Evolutionary conservation across 2,797 vertebrate genomes (phyloP).

Genomic region (Lindbergichthys nudifrons): DNA sequence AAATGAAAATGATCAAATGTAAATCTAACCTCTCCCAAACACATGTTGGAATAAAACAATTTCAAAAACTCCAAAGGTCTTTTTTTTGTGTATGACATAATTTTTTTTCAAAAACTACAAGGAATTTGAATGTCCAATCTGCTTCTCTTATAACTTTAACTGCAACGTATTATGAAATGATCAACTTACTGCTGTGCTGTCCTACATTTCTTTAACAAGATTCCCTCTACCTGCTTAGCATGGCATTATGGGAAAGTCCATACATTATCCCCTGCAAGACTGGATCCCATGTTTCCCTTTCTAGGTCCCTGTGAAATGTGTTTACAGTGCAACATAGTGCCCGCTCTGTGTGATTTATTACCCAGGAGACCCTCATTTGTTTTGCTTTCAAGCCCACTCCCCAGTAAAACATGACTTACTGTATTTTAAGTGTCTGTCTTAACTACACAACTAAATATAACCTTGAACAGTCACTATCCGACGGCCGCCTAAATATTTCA

Average conservation of each 20-base stretch:
- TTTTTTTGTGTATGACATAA: no score
- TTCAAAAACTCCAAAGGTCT: not conserved
- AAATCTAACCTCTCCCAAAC: not conserved
- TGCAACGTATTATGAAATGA: not conserved
- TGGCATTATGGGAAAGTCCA: not conserved
- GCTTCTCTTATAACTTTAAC: not conserved
- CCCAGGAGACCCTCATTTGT: conserved; percentile 76
- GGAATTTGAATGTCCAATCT: no score
- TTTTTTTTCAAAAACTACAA: no score
- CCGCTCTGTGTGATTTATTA: conserved; percentile 77
- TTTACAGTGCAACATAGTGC: conserved; percentile 74
- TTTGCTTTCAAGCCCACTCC: conserved; percentile 74
- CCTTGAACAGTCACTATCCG: conserved; percentile 62
- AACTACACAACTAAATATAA: conserved; percentile 78
- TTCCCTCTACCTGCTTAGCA: not conserved
- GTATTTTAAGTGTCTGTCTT: conserved; percentile 53
- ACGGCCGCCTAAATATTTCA: conserved; percentile 66
- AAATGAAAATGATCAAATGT: not conserved
- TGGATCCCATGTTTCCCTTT: conserved; percentile 48
- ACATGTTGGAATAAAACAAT: not conserved
- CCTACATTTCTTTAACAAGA: not conserved
- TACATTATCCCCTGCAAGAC: conserved; percentile 6
- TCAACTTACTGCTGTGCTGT: not conserved
- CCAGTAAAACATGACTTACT: conserved; percentile 77
- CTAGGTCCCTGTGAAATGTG: conserved; percentile 68